Evolutionary conservation across 2,113 vertebrate genomes (phyloP).

Genomic region (Pterophyllum scalare): DNA sequence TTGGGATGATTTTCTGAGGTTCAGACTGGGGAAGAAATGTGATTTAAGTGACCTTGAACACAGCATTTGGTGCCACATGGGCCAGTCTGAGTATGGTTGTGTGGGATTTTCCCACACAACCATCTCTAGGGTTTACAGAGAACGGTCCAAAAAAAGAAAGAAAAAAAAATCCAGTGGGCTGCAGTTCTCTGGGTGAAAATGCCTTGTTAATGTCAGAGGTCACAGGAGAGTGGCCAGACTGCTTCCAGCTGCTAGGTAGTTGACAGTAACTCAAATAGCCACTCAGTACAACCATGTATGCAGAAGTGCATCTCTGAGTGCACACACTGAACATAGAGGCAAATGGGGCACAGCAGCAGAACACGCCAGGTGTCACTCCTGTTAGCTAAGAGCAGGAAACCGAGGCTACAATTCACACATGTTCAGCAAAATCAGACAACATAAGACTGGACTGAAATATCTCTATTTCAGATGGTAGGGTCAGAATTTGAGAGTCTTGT

Average conservation of each 20-base stretch:
- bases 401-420: accelerated
- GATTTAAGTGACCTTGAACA: background rate
- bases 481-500: background rate
- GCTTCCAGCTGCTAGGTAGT: background rate
- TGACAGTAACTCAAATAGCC: background rate
- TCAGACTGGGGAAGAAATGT: background rate
- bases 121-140: background rate
- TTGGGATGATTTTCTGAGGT: background rate
- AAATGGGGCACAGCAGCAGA: background rate
- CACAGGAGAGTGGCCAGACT: background rate
- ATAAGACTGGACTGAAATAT: background rate
- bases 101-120: background rate
- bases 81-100: background rate
- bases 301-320: background rate
- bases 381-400: background rate
- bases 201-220: background rate
- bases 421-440: background rate
- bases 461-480: background rate
- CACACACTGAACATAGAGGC: background rate
- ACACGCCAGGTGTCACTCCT: background rate
- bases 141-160: background rate
- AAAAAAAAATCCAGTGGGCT: background rate
- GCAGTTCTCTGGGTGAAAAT: background rate
- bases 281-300: background rate
- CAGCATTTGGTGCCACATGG: background rate